Percentiles rank a stretch among this genome's conserved stretches.
These are phyloP conservation scores for Lissonota sp. DNA, from an alignment of 2,888 invertebrate genomes.

Conservation along the genomic window DNA sequence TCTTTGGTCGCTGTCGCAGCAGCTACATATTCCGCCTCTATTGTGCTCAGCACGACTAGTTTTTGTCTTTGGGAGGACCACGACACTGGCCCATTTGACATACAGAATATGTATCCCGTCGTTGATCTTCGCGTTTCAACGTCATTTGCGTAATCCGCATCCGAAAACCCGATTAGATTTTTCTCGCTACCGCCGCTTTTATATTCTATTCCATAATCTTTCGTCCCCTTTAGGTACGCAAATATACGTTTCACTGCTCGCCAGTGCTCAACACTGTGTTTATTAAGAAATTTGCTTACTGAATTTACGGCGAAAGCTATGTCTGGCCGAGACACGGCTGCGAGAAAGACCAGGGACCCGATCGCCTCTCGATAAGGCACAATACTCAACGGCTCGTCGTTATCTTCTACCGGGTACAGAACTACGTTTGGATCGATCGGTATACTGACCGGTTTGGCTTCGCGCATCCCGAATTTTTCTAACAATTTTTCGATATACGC, in stretches of 20 bases:
- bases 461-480: slow-evolving; percentile 56
- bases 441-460: slow-evolving; percentile 44
- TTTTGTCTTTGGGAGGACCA: slow-evolving; percentile 67
- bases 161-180: slow-evolving; percentile 56
- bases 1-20: slow-evolving; percentile 41
- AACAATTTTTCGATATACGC: slow-evolving; percentile 33
- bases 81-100: slow-evolving; percentile 58
- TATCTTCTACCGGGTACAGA: slow-evolving; percentile 48
- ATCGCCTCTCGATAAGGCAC: slow-evolving; percentile 67
- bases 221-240: slow-evolving; percentile 55
- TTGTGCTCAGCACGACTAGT: slow-evolving; percentile 54
- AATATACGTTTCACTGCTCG: slow-evolving; percentile 58
- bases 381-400: slow-evolving; percentile 20
- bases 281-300: slow-evolving; percentile 39
- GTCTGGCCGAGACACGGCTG: slow-evolving; percentile 19
- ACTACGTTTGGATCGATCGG: slow-evolving; percentile 23
- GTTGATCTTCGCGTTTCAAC: slow-evolving; percentile 64
- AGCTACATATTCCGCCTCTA: slow-evolving; percentile 55
- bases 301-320: slow-evolving; percentile 39
- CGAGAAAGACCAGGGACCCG: slow-evolving; percentile 64
- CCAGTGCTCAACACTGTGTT: slow-evolving; percentile 33
- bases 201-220: slow-evolving; percentile 54
- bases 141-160: slow-evolving; percentile 65
- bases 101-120: slow-evolving; percentile 65
- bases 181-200: slow-evolving; percentile 47